Evolutionary conservation across 2,113 vertebrate genomes (phyloP).

Genomic region (Pedetes capensis): DNA sequence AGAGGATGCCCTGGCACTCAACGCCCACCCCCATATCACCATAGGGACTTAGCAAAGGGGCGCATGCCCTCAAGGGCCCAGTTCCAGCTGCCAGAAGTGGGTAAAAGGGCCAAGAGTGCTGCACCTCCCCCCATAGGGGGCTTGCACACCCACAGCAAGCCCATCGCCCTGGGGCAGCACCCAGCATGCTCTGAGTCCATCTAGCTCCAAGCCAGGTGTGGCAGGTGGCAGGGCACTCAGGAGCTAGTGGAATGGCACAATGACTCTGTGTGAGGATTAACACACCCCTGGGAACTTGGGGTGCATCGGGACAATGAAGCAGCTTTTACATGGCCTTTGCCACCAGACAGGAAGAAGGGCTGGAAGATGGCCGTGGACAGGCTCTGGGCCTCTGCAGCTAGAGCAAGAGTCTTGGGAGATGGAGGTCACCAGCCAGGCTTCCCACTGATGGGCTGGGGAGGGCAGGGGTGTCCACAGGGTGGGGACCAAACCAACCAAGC

Average conservation of each 20-base stretch:
- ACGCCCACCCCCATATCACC: neutral
- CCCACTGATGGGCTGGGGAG: neutral
- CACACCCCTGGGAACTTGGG: neutral
- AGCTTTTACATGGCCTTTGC: neutral
- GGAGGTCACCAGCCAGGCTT: accelerated
- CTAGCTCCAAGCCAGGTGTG: neutral
- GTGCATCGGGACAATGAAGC: neutral
- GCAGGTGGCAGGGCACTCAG: too few species aligned
- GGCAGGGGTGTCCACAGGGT: neutral
- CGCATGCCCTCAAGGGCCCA: neutral
- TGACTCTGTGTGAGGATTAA: neutral
- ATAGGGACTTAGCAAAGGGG: neutral
- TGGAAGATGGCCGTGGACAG: neutral
- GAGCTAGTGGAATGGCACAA: neutral
- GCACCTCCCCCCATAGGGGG: neutral
- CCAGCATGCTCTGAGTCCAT: neutral
- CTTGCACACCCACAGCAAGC: neutral
- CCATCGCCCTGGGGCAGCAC: accelerated
- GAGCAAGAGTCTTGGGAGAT: neutral
- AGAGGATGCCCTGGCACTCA: neutral
- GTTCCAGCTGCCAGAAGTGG: neutral
- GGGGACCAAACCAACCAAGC: too few species aligned
- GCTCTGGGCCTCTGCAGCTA: neutral
- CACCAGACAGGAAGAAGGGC: neutral
- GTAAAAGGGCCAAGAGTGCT: neutral